These are phyloP conservation scores for Drosophila novamexicana DNA, from an alignment of 1,140 invertebrate genomes.

Conservation along the genomic window DNA sequence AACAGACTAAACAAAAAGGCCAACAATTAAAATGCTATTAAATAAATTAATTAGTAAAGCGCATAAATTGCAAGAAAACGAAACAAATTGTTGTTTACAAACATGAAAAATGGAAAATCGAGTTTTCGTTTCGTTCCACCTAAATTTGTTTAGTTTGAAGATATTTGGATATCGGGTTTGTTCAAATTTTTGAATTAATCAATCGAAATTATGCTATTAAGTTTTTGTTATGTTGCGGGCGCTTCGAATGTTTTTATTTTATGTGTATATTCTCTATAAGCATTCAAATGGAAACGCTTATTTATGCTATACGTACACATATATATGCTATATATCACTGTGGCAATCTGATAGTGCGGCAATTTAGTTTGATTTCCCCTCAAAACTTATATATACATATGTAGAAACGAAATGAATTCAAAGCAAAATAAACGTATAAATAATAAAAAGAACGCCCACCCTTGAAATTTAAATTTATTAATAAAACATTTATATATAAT, in stretches of 20 bases:
- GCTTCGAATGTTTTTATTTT: constrained; percentile 14
- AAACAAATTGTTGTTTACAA: constrained; percentile 2
- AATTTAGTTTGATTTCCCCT: constrained; percentile 12
- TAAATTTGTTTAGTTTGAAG: constrained; percentile 17
- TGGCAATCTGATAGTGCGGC: constrained; percentile 4
- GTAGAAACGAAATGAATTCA: constrained; percentile 39
- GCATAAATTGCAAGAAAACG: constrained; percentile 16
- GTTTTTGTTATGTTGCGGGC: constrained; percentile 65
- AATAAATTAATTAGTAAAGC: constrained; percentile 41
- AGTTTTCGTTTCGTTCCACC: background rate
- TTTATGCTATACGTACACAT: constrained; percentile 5
- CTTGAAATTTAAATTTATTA: constrained; percentile 63
- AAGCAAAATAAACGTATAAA: constrained; percentile 23
- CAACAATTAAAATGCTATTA: constrained; percentile 35
- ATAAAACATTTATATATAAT: constrained; percentile 28
- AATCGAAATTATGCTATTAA: constrained; percentile 48
- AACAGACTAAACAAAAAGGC: constrained; percentile 17
- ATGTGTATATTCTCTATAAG: constrained; percentile 10
- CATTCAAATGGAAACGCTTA: constrained; percentile 40
- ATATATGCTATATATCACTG: constrained; percentile 15
- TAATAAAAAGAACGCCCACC: constrained; percentile 60
- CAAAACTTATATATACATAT: constrained; percentile 30
- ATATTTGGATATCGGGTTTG: constrained; percentile 9
- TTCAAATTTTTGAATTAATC: constrained; percentile 8
- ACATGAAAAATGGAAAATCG: background rate